These are phyloP conservation scores for Heliconius ismenius DNA, from an alignment of 2,888 invertebrate species.

Conservation along the genomic window DNA sequence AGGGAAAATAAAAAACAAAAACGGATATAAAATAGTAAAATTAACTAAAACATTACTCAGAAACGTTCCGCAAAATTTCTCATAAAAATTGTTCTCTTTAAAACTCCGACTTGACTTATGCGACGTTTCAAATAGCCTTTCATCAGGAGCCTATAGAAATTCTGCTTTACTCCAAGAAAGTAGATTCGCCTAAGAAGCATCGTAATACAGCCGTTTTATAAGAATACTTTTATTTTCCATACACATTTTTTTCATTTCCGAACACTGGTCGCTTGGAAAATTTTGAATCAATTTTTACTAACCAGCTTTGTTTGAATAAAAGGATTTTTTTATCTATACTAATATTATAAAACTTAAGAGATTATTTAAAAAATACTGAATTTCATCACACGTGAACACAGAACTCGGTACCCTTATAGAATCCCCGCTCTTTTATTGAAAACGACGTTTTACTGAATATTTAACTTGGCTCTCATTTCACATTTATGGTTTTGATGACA, in stretches of 20 bases:
- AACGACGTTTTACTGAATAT: no score
- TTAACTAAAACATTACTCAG: slow-evolving; percentile 21
- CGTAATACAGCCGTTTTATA: slow-evolving; percentile 22
- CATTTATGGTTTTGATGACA: no score
- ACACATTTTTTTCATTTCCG: slow-evolving; percentile 16
- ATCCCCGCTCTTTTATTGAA: no score
- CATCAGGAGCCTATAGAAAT: slow-evolving; percentile 42
- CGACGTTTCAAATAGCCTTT: slow-evolving; percentile 37
- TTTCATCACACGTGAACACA: no score
- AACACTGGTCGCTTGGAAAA: not conserved
- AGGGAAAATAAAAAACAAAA: not conserved
- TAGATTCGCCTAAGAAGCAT: slow-evolving; percentile 33
- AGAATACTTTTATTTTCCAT: slow-evolving; percentile 30
- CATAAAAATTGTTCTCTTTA: slow-evolving; percentile 30
- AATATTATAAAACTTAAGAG: no score
- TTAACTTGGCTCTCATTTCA: no score
- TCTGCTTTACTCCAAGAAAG: slow-evolving; percentile 33
- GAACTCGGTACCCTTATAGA: no score
- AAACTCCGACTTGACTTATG: slow-evolving; percentile 37
- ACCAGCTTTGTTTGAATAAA: not conserved
- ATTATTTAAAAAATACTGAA: no score
- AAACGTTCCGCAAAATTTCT: slow-evolving; percentile 32
- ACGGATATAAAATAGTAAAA: slow-evolving; percentile 9
- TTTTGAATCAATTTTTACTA: not conserved
- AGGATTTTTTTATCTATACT: no score